Percentiles rank a stretch among this genome's conserved stretches.
Evolutionary conservation across 2,888 invertebrate species (phyloP).

Genomic region (Diploptera punctata): DNA sequence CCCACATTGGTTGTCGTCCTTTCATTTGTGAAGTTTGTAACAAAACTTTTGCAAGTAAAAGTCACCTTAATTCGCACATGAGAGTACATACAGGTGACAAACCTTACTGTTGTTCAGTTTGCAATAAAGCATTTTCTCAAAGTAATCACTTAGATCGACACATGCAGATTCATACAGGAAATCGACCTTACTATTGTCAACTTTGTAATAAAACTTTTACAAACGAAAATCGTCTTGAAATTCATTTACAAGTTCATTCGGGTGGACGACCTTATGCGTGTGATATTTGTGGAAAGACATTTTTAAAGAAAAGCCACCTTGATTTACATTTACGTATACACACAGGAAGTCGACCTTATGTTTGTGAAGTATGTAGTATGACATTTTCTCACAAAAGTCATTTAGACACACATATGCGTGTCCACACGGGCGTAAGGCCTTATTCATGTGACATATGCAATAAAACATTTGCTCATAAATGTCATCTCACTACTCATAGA

Average conservation of each 20-base stretch:
- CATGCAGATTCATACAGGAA: not conserved
- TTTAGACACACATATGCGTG: not conserved
- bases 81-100: constrained; percentile 60
- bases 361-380: not conserved
- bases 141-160: not conserved
- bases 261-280: not conserved
- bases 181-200: not conserved
- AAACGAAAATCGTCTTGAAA: not conserved
- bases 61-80: constrained; percentile 58
- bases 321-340: not conserved
- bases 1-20: constrained; percentile 42
- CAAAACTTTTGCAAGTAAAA: not conserved
- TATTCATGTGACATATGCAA: not conserved
- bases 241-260: not conserved
- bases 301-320: not conserved
- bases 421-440: not conserved
- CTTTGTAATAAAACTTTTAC: not conserved
- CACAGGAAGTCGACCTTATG: not conserved
- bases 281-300: not conserved
- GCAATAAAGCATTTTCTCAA: constrained; percentile 24
- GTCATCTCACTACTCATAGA: not conserved
- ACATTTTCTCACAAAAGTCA: not conserved
- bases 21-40: not conserved
- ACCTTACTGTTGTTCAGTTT: constrained; percentile 33
- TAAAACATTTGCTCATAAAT: not conserved